phyloP scores from a whole-genome alignment of 2,113 vertebrate genomes.

The Silurus asotus region DNA sequence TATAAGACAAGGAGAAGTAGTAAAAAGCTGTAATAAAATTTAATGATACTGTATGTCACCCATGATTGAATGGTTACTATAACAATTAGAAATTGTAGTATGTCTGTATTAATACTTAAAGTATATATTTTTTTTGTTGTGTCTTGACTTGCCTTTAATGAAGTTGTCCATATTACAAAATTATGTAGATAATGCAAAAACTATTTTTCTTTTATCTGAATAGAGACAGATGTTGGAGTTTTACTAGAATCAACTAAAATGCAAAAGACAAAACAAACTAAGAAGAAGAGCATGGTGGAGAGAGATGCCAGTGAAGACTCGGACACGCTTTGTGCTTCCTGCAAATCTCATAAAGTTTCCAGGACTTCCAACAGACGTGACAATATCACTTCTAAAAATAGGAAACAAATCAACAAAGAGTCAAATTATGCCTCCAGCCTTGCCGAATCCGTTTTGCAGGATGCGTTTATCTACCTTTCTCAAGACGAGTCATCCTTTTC shows the following conservation, averaged over 20 bases:
- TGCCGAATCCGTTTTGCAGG: slow-evolving; percentile 92
- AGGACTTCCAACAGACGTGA: slow-evolving; percentile 46
- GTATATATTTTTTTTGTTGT: background rate
- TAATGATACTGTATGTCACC: background rate
- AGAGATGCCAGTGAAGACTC: slow-evolving; percentile 61
- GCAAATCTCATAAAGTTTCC: slow-evolving; percentile 49
- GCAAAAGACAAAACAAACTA: slow-evolving; percentile 62
- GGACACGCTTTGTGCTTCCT: slow-evolving; percentile 57
- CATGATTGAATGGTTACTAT: background rate
- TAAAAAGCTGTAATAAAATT: background rate
- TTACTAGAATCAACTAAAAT: slow-evolving; percentile 59
- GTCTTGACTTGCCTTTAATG: background rate
- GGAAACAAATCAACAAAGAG: slow-evolving; percentile 53
- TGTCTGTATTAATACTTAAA: background rate
- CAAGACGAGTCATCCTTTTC: slow-evolving; percentile 79
- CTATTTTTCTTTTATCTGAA: slow-evolving; percentile 41
- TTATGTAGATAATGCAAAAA: background rate
- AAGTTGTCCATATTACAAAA: background rate
- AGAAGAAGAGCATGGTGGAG: slow-evolving; percentile 63
- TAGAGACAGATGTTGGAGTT: slow-evolving; percentile 66
- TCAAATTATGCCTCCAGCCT: slow-evolving; percentile 89
- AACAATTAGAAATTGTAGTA: background rate
- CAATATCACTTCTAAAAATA: slow-evolving; percentile 40
- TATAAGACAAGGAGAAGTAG: background rate
- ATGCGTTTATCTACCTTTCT: slow-evolving; percentile 91